phyloP scores from a whole-genome alignment of 2,888 invertebrate genomes.

The Griposia aprilina region DNA sequence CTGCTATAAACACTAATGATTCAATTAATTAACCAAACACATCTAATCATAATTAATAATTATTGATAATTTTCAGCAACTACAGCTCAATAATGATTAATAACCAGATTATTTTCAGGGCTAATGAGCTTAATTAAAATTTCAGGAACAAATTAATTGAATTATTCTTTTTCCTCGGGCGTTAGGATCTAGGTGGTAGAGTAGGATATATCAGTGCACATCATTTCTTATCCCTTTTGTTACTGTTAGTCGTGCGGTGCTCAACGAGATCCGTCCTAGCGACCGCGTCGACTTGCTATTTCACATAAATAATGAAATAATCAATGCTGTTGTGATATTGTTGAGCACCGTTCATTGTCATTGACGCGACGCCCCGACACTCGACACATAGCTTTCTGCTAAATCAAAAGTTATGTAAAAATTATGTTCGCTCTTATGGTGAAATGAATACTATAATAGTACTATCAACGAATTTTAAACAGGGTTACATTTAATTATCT shows the following conservation, averaged over 20 bases:
- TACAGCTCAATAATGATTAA: slow-evolving; percentile 73
- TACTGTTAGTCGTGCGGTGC: neutral
- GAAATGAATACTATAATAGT: neutral
- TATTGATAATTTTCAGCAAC: slow-evolving; percentile 80
- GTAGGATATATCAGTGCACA: slow-evolving; percentile 59
- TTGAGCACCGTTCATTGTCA: slow-evolving; percentile 19
- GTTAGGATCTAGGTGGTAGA: slow-evolving; percentile 73
- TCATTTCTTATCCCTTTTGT: slow-evolving; percentile 21
- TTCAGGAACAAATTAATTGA: slow-evolving; percentile 83
- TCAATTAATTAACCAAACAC: slow-evolving; percentile 74
- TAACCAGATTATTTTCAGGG: slow-evolving; percentile 86
- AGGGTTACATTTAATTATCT: slow-evolving; percentile 12
- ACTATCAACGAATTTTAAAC: neutral
- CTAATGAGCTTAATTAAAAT: slow-evolving; percentile 82
- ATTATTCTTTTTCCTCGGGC: slow-evolving; percentile 80
- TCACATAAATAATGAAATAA: neutral
- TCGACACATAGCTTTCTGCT: slow-evolving; percentile 8
- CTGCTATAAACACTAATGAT: slow-evolving; percentile 71
- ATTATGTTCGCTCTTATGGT: neutral
- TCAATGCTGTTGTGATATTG: neutral
- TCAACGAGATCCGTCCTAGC: neutral
- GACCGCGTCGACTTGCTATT: neutral
- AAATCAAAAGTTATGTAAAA: neutral
- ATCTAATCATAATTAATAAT: slow-evolving; percentile 74
- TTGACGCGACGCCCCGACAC: slow-evolving; percentile 6